A percentile compares a stretch with the other conserved stretches of the same genome.
Evolutionary conservation across 1,140 invertebrate genomes (phyloP).

Genomic region (Metaphire vulgaris): DNA sequence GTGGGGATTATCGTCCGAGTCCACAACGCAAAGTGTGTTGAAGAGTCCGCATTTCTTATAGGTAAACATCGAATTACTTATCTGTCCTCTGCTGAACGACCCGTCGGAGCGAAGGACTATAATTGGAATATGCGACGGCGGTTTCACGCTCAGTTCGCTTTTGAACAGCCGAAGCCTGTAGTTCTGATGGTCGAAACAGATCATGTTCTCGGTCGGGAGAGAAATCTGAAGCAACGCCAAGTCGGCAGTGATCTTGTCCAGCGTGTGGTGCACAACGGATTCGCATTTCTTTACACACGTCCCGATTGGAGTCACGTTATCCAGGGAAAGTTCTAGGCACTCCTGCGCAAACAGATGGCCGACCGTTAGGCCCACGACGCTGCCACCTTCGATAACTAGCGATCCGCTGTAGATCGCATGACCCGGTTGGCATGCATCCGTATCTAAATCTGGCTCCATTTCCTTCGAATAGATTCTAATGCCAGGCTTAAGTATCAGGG

Average conservation of each 20-base stretch:
- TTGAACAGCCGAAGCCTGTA: not conserved
- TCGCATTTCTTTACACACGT: not conserved
- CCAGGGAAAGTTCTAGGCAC: not conserved
- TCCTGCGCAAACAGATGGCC: not conserved
- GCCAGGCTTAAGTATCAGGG: not conserved
- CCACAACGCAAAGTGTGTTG: not conserved
- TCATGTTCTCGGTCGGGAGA: not conserved
- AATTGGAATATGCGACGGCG: not conserved
- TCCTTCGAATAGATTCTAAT: not conserved
- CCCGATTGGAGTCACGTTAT: not conserved
- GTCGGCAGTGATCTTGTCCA: not conserved
- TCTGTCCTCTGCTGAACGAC: not conserved
- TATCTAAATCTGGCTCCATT: not conserved
- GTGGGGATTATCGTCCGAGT: not conserved
- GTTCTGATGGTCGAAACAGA: not conserved
- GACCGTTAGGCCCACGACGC: not conserved
- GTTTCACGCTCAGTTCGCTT: not conserved
- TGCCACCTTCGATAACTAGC: not conserved
- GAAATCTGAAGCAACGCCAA: not conserved
- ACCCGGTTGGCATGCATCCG: not conserved
- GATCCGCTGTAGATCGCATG: not conserved
- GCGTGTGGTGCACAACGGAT: not conserved
- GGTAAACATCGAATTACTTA: not conserved
- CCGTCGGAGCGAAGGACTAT: not conserved
- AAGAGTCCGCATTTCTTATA: not conserved